Evolutionary conservation across 2,888 invertebrate species (phyloP).

Genomic region (Apoderus coryli): DNA sequence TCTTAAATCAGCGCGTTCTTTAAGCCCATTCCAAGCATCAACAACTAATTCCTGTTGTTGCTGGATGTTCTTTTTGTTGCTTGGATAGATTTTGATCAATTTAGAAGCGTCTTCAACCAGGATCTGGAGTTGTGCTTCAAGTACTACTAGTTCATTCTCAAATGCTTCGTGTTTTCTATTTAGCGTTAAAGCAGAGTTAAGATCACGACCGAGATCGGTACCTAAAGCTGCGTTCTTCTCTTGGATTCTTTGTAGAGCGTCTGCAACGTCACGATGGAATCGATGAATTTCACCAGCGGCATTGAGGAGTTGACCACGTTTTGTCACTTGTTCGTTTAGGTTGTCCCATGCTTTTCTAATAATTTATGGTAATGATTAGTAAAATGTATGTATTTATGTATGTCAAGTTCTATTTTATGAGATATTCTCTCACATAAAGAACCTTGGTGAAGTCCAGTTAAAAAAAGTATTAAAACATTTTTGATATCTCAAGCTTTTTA

Average conservation of each 20-base stretch:
- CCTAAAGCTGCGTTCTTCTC: conserved; percentile 80
- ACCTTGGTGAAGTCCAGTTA: too few species aligned
- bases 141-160: conserved; percentile 82
- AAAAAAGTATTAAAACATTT: too few species aligned
- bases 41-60: conserved; percentile 76
- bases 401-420: too few species aligned
- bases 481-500: too few species aligned
- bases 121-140: conserved; percentile 82
- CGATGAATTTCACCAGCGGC: conserved; percentile 96
- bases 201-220: conserved; percentile 63
- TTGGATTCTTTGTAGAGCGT: conserved; percentile 76
- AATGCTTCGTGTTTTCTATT: conserved; percentile 81
- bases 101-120: conserved; percentile 86
- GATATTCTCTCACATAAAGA: too few species aligned
- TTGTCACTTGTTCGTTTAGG: conserved; percentile 71
- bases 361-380: too few species aligned
- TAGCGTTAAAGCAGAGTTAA: conserved; percentile 71
- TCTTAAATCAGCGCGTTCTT: conserved; percentile 67
- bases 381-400: too few species aligned
- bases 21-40: conserved; percentile 75
- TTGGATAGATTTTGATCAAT: conserved; percentile 76
- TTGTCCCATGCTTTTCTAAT: conserved; percentile 77
- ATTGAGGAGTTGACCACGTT: conserved; percentile 72
- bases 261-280: conserved; percentile 91
- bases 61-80: conserved; percentile 79